Base-by-base conservation (phyloP, 92 coral and sea anemone genomes). In the Scolanthus callimorphus region DNA sequence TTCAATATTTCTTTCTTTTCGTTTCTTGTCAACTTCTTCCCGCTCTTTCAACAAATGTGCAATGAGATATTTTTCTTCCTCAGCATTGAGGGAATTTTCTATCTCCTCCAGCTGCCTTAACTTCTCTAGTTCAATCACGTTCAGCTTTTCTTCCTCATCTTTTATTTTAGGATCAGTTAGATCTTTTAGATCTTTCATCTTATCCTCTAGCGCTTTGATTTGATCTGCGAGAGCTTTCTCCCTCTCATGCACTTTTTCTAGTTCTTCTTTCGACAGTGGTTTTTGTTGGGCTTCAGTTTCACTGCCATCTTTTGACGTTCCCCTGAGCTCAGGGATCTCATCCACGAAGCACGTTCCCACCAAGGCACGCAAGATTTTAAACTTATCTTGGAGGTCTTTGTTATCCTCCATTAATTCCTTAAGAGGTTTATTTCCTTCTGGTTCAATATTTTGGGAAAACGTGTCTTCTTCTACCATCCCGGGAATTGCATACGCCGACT, bases 301-400 rank as follows among this genome's bases (percentile, higher is more conserved):
- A n/a, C n/a, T n/a, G n/a, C n/a, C n/a, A n/a, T n/a, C n/a, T n/a
- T 3, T 39, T 6, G 65, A 11, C 10, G 11, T 11, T 11, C 48
- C 30, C 41, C 62, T 60, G 4, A 88, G 74, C 37, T 81, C 96
- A 21, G 90, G 98, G 20, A 92, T 84, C 50, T 84, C 88, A 15
- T 85, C 62, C 3, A 92, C 96, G 53, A 92, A 92, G 41, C 60
- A 61, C 50, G 61, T 86, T 3, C 98, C 98, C 12, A 88, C 98
- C 25, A 89, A 27, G 29, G 68, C 76, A 21, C 91, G 60, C 46
- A 92, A 58, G 17, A 83, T 59, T 31, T 70, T 59, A 53, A 76
- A 88, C 39, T 71, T 84, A 17, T 74, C 73, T 38, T 77, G 73
- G 53, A 82, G 50, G 47, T 59, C 31, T 41, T 78, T 60, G 65